Base-by-base conservation (phyloP, 2,113 vertebrate species). In the Phylloscopus whistleri region DNA sequence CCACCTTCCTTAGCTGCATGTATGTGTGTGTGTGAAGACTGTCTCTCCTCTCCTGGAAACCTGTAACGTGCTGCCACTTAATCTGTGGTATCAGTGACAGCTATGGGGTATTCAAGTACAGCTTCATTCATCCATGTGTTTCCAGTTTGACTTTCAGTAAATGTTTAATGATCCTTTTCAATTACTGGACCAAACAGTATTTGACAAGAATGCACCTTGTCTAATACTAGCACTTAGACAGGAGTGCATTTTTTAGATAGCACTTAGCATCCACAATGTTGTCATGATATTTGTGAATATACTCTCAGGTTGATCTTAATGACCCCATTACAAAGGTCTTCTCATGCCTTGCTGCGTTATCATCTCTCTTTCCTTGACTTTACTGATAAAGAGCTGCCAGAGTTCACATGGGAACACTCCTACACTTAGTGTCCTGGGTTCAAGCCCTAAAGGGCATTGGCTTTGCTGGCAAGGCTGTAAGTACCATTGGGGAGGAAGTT, bases 161-260 rank as follows among this genome's bases (percentile, higher is more conserved):
- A 97, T 98, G 97, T 97, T 97, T 98, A 97, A 98, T 97, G 96
- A 97, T 69, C 44, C 80, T 98, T 95, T 98, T 97, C 97, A 98
- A 97, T 98, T 97, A 98, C 96, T 94, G 94, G 90, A 82, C 93
- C 93, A 92, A 97, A 94, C 78, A 77, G 73, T 96, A 90, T 97
- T 97, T 95, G 97, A 98, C 76, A 98, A 97, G 97, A 97, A 96
- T 88, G 93, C 63, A 96, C 96, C 97, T 73, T 95, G 89, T 89
- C 94, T 97, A 96, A 97, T 96, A 97, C 93, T 86, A 97, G 97
- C 97, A 98, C 98, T 98, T 98, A 98, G 97, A 90, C 86, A 94
- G 53, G 70, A 97, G 87, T 95, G 95, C 86, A 90, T 95, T 96
- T 97, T 98, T 97, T 84, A 97, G 96, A 95, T 67, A 94, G 97